Conservation (phyloP, 2,113 vertebrate genomes). For the Tiliqua scincoides region DNA sequence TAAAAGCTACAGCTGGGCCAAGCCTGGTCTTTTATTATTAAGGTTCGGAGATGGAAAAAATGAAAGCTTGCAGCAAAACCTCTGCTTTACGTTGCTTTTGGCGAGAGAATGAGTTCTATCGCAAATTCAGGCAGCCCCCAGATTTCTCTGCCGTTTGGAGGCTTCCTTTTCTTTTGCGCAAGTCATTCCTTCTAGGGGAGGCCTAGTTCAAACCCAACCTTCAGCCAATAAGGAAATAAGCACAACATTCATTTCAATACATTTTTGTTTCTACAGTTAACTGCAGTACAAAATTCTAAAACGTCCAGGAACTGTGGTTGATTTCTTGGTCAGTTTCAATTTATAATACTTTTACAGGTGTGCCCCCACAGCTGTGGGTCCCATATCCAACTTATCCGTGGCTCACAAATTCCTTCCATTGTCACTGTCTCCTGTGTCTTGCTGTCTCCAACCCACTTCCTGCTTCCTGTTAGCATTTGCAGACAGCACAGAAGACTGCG, state of each 20-base stretch:
- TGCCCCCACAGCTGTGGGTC: too few relatives aligned
- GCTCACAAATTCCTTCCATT: too few relatives aligned
- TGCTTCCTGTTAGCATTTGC: too few relatives aligned
- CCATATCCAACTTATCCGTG: too few relatives aligned
- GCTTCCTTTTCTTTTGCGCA: neutral
- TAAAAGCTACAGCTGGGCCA: slow-evolving; percentile 51
- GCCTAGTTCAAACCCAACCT: neutral
- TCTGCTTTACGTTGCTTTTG: neutral
- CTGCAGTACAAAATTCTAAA: neutral
- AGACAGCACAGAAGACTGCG: too few relatives aligned
- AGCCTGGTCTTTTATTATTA: neutral
- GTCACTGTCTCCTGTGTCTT: too few relatives aligned
- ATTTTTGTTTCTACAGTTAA: neutral
- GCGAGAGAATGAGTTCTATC: neutral
- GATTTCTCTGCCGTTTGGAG: neutral
- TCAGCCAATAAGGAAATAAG: neutral
- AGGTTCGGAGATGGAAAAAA: slow-evolving; percentile 44
- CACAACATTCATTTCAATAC: neutral
- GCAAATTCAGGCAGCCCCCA: too few relatives aligned
- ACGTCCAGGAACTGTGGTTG: neutral
- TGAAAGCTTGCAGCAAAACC: slow-evolving; percentile 1
- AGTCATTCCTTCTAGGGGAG: neutral
- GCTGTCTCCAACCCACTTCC: too few relatives aligned
- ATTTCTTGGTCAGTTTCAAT: neutral
- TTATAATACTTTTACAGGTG: neutral